A percentile compares a stretch with the other conserved stretches of the same genome.
Conservation (phyloP, 1,140 invertebrate species). For the Papilio machaon region DNA sequence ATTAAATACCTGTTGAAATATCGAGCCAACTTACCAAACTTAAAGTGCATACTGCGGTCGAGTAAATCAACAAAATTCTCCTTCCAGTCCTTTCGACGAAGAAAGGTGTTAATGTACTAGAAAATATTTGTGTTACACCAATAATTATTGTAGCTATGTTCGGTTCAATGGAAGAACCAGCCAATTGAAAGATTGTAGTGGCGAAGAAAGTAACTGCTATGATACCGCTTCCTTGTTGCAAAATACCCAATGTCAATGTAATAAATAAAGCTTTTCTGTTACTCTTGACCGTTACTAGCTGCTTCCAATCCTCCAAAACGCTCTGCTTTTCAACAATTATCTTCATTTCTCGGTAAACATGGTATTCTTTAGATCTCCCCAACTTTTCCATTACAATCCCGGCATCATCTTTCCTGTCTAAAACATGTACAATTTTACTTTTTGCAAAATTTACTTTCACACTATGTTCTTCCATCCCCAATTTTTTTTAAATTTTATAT, state of each 20-base stretch:
- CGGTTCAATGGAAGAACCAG: conserved; percentile 51
- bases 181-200: conserved; percentile 71
- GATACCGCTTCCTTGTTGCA: conserved; percentile 71
- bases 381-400: background rate
- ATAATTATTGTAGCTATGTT: conserved; percentile 55
- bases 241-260: conserved; percentile 44
- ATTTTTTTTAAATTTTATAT: too few relatives aligned
- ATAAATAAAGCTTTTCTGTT: conserved; percentile 53
- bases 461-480: background rate
- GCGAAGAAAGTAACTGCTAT: conserved; percentile 82
- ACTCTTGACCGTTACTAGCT: conserved; percentile 37
- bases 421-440: background rate
- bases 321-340: background rate
- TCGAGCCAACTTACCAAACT: conserved; percentile 50
- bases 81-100: conserved; percentile 82
- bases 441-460: too few relatives aligned
- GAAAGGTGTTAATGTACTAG: conserved; percentile 59
- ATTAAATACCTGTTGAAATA: too few relatives aligned
- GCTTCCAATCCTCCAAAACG: background rate
- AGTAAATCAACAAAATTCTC: conserved; percentile 75
- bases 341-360: background rate
- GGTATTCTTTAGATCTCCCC: conserved; percentile 1
- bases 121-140: conserved; percentile 75
- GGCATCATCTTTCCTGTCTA: background rate
- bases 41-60: conserved; percentile 50